Evolutionary conservation across 2,888 invertebrate genomes (phyloP).

Genomic region (Taenaris catops): DNA sequence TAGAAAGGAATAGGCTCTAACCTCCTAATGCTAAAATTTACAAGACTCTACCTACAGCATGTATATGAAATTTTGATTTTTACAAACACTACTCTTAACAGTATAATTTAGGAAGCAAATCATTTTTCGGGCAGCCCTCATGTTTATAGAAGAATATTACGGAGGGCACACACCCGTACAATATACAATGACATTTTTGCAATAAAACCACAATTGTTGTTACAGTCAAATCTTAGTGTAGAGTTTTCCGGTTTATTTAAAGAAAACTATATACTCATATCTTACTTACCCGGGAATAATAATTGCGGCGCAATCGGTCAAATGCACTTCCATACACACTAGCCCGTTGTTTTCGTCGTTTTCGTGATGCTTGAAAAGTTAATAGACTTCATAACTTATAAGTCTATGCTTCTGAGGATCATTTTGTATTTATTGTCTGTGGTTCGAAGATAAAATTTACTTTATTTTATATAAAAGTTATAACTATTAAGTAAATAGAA

Average conservation of each 20-base stretch:
- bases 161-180: constrained; percentile 47
- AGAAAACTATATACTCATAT: constrained; percentile 29
- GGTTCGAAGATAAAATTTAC: too few species aligned
- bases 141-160: constrained; percentile 31
- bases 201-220: constrained; percentile 24
- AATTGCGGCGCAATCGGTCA: constrained; percentile 82
- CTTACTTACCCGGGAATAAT: constrained; percentile 71
- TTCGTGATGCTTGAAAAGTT: constrained; percentile 72
- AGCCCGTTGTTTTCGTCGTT: constrained; percentile 77
- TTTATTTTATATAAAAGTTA: too few species aligned
- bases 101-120: constrained; percentile 1
- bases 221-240: constrained; percentile 10
- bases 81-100: too few species aligned
- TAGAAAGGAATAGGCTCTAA: constrained; percentile 44
- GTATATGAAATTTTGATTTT: too few species aligned
- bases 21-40: constrained; percentile 35
- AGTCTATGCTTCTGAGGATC: constrained; percentile 29
- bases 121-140: constrained; percentile 15
- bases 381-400: constrained; percentile 31
- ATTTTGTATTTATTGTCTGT: too few species aligned
- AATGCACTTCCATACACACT: constrained; percentile 81
- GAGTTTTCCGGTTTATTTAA: constrained; percentile 13
- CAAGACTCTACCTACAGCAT: background rate
- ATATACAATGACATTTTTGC: constrained; percentile 36
- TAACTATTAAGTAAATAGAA: too few species aligned